Conservation (phyloP, 2,888 invertebrate genomes). For the Zele albiditarsus region DNA sequence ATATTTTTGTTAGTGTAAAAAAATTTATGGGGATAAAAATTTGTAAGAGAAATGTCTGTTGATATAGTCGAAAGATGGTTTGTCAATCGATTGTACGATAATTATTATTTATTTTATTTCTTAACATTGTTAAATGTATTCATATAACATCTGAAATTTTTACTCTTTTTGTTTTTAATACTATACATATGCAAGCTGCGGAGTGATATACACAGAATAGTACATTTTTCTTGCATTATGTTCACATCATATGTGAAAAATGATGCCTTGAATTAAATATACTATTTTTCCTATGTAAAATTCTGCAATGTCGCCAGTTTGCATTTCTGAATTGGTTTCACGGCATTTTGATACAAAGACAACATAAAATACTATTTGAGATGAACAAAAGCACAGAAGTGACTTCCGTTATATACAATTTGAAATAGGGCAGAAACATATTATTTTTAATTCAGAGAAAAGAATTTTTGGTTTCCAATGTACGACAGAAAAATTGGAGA, state of each 20-base stretch:
- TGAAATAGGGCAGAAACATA: not conserved
- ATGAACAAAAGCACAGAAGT: not conserved
- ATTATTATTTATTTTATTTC: slow-evolving; percentile 37
- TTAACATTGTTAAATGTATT: slow-evolving; percentile 45
- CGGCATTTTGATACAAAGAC: not conserved
- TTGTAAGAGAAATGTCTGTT: not conserved
- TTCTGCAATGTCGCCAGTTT: not conserved
- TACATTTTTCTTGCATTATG: slow-evolving; percentile 31
- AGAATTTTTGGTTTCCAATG: slow-evolving; percentile 18
- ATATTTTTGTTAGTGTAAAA: not conserved
- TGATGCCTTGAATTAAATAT: slow-evolving; percentile 43
- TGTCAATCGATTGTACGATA: not conserved
- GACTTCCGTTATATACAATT: slow-evolving; percentile 1
- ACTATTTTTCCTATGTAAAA: not conserved
- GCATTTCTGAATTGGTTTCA: not conserved
- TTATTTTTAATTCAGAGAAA: slow-evolving; percentile 30
- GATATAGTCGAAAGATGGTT: not conserved
- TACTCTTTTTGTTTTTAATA: slow-evolving; percentile 45
- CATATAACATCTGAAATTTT: slow-evolving; percentile 46
- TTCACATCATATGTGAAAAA: slow-evolving; percentile 40
- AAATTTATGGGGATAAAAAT: not conserved
- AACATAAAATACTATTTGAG: not conserved
- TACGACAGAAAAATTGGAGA: slow-evolving; percentile 19
- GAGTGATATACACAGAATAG: slow-evolving; percentile 47
- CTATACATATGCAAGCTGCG: slow-evolving; percentile 52